phyloP scores from a whole-genome alignment of 2,888 invertebrate species.

The Ennomos quercinarius region DNA sequence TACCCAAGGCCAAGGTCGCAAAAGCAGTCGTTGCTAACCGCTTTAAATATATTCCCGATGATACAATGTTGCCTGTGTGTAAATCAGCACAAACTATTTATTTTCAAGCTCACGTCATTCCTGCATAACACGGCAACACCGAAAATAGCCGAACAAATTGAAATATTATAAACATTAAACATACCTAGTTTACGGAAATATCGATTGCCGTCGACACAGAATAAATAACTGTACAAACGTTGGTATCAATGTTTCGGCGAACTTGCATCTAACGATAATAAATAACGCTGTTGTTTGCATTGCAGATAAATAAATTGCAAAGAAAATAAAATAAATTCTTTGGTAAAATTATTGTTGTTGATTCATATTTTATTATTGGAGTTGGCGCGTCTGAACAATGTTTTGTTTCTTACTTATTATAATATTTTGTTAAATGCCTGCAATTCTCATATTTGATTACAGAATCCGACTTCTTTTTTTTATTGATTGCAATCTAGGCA shows the following conservation, averaged over 20 bases:
- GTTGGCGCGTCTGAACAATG: no score
- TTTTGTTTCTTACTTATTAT: no score
- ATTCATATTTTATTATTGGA: no score
- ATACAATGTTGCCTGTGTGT: constrained; percentile 34
- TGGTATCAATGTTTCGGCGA: constrained; percentile 18
- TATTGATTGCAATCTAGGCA: no score
- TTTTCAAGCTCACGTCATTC: constrained; percentile 34
- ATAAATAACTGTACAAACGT: no score
- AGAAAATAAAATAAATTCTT: background rate
- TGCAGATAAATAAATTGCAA: constrained; percentile 3
- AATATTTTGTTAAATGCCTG: no score
- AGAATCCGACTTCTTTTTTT: no score
- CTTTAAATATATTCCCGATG: constrained; percentile 28
- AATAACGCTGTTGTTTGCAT: constrained; percentile 2
- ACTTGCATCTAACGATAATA: constrained; percentile 17
- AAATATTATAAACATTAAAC: constrained; percentile 16
- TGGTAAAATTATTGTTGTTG: no score
- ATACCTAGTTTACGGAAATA: constrained; percentile 8
- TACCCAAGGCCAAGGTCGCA: constrained; percentile 29
- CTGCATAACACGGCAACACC: constrained; percentile 30
- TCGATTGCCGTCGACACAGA: background rate
- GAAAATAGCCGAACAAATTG: constrained; percentile 20
- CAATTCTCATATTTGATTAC: no score
- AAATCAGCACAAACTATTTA: constrained; percentile 34
- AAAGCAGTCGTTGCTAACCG: constrained; percentile 34